Percentiles rank a stretch among this genome's conserved stretches.
Conservation (phyloP, 2,888 invertebrate species). For the Crematogaster levior region DNA sequence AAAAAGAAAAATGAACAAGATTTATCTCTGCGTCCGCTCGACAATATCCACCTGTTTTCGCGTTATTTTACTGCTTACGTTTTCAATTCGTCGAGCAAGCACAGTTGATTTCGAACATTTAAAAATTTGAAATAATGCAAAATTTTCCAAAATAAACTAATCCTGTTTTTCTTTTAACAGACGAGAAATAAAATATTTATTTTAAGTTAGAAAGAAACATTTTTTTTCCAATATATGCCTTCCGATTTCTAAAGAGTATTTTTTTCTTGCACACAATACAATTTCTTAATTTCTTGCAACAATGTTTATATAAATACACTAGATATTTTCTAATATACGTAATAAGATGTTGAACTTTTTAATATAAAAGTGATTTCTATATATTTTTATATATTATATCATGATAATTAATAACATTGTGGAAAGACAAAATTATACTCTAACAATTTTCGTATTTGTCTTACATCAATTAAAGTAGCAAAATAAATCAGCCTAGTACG, state of each 20-base stretch:
- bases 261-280: neutral
- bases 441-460: neutral
- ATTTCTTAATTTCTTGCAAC: neutral
- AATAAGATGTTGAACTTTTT: neutral
- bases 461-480: slow-evolving; percentile 33
- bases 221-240: neutral
- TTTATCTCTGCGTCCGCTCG: slow-evolving; percentile 22
- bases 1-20: slow-evolving; percentile 20
- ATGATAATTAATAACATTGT: neutral
- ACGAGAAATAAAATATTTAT: neutral
- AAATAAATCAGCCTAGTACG: slow-evolving; percentile 1
- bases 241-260: neutral
- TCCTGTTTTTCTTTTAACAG: neutral
- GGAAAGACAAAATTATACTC: slow-evolving; percentile 1
- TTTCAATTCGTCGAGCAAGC: neutral
- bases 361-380: neutral
- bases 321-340: neutral
- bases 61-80: slow-evolving; percentile 12
- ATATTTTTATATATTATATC: neutral
- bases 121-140: slow-evolving; percentile 8
- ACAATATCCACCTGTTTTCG: slow-evolving; percentile 46
- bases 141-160: neutral
- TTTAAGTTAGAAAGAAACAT: neutral
- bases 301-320: neutral
- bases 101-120: neutral